Evolutionary conservation across 2,888 invertebrate species (phyloP).

Genomic region (Drosophila histrio): DNA sequence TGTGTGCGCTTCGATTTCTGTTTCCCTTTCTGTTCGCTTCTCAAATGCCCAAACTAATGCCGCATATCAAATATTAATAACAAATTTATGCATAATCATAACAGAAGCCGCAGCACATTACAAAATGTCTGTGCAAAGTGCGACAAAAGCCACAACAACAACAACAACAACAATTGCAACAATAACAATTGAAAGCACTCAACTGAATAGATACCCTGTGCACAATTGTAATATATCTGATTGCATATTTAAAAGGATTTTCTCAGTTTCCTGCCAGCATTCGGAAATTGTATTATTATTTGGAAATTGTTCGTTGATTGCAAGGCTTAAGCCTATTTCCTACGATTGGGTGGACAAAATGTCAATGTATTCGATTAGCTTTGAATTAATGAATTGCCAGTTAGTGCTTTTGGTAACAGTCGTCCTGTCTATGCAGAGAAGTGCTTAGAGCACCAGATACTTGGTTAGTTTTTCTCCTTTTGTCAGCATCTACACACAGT

Average conservation of each 20-base stretch:
- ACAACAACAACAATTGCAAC: neutral
- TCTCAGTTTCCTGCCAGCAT: neutral
- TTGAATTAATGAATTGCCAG: neutral
- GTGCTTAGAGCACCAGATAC: too few relatives aligned
- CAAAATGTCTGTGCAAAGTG: slow-evolving; percentile 20
- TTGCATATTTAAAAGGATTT: neutral
- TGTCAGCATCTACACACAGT: too few relatives aligned
- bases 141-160: neutral
- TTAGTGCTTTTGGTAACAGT: neutral
- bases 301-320: neutral
- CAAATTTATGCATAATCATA: slow-evolving; percentile 61
- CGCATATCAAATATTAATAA: slow-evolving; percentile 54
- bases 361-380: neutral
- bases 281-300: neutral
- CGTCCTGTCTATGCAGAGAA: too few relatives aligned
- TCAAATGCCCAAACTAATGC: slow-evolving; percentile 32
- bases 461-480: too few relatives aligned
- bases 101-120: slow-evolving; percentile 31
- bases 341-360: neutral
- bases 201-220: slow-evolving; percentile 12
- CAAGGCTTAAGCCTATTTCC: neutral
- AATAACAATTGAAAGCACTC: neutral
- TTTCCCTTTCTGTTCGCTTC: neutral
- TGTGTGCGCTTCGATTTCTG: slow-evolving; percentile 6
- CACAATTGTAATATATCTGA: neutral